Conservation (phyloP, 1,140 invertebrate genomes). For the Bombus cullumanus region DNA sequence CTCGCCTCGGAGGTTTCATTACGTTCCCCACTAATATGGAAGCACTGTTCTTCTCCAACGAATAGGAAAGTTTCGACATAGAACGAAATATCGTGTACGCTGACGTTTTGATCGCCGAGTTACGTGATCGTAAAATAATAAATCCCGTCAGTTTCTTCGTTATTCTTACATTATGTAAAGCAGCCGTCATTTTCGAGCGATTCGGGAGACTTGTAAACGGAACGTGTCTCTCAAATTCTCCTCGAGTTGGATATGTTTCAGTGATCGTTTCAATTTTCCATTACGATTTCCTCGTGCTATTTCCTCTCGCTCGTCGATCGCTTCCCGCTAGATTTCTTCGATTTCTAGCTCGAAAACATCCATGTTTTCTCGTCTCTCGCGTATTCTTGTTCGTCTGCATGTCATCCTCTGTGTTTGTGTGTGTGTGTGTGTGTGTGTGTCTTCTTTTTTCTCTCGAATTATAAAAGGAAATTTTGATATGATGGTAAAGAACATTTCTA, state of each 20-base stretch:
- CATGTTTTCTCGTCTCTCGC: neutral
- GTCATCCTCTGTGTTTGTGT: neutral
- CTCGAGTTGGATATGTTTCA: conserved; percentile 70
- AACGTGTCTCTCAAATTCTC: conserved; percentile 21
- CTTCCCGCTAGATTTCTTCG: neutral
- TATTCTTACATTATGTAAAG: conserved; percentile 54
- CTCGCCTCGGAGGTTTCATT: conserved; percentile 11
- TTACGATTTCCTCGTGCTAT: conserved; percentile 22
- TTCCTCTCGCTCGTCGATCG: neutral
- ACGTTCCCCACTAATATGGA: conserved; percentile 55
- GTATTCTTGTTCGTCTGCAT: neutral
- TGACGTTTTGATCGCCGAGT: conserved; percentile 19
- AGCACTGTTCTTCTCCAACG: conserved; percentile 63
- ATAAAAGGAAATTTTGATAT: conserved; percentile 26
- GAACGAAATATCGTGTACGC: conserved; percentile 14
- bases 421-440: neutral
- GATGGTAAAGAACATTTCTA: conserved; percentile 19
- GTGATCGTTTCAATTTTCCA: conserved; percentile 49
- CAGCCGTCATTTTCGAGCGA: conserved; percentile 5
- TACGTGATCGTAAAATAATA: conserved; percentile 56
- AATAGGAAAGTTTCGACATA: conserved; percentile 39
- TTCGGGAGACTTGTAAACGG: conserved; percentile 1
- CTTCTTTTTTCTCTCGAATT: neutral
- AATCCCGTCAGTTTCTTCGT: conserved; percentile 57
- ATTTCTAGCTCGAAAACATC: neutral